Evolutionary conservation across 1,140 invertebrate genomes (phyloP).

Genomic region (Lineus longissimus): DNA sequence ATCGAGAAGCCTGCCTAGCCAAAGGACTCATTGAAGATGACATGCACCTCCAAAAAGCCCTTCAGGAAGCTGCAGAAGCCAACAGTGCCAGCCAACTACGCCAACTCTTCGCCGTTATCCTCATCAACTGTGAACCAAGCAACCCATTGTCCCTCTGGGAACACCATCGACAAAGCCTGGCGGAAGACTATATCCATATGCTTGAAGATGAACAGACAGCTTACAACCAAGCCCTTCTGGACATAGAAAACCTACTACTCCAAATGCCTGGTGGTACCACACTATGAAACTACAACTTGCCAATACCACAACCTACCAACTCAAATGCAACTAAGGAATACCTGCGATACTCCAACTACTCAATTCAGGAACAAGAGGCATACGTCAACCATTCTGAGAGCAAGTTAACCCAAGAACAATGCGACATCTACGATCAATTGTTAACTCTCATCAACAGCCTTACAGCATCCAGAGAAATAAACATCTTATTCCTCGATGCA

Average conservation of each 20-base stretch:
- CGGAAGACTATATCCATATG: constrained; percentile 40
- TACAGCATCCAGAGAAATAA: constrained; percentile 42
- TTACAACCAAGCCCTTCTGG: background rate
- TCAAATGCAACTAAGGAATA: background rate
- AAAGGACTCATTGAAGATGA: constrained; percentile 49
- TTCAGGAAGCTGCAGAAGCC: constrained; percentile 38
- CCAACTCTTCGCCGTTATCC: constrained; percentile 38
- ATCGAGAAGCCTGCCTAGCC: constrained; percentile 46
- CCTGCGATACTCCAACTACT: background rate
- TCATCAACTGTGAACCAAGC: constrained; percentile 18
- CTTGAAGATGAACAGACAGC: constrained; percentile 34
- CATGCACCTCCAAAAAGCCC: constrained; percentile 45
- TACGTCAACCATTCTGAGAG: background rate
- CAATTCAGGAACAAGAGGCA: background rate
- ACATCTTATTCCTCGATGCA: constrained; percentile 54
- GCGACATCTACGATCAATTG: constrained; percentile 8
- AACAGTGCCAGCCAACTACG: constrained; percentile 32
- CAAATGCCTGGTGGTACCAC: background rate
- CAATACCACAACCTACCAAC: background rate
- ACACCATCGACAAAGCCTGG: constrained; percentile 35
- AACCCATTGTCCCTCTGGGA: constrained; percentile 16
- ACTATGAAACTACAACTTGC: background rate
- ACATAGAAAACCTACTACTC: background rate
- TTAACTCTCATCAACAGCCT: constrained; percentile 43
- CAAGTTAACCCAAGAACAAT: background rate